These are phyloP conservation scores for Aythya baeri DNA, from an alignment of 2,113 vertebrate genomes.

Conservation along the genomic window DNA sequence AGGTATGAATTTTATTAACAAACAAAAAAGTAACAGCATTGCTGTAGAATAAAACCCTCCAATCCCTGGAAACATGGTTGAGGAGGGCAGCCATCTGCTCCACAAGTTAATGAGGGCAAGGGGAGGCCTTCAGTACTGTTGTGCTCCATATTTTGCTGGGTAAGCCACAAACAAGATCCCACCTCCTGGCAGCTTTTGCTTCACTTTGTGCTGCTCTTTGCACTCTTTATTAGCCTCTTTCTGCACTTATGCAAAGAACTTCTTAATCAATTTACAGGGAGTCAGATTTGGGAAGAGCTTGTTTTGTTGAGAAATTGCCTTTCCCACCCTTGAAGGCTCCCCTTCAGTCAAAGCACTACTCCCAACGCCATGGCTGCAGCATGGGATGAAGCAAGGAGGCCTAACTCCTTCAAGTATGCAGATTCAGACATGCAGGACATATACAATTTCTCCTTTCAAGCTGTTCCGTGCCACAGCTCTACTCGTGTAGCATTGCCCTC, in stretches of 20 bases:
- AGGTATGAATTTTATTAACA: neutral
- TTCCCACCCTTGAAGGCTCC: neutral
- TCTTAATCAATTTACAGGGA: neutral
- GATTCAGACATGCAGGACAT: neutral
- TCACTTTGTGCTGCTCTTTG: neutral
- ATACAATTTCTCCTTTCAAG: neutral
- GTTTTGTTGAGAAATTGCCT: neutral
- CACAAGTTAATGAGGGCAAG: neutral
- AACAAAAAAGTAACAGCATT: neutral
- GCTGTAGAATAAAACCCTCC: neutral
- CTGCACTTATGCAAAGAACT: neutral
- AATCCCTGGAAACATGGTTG: neutral
- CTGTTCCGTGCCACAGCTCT: neutral
- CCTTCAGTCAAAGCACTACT: neutral
- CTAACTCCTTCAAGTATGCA: fast-evolving
- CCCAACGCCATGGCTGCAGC: neutral
- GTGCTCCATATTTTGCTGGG: neutral
- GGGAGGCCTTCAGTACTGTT: neutral
- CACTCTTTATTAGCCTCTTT: neutral
- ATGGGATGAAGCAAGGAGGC: neutral
- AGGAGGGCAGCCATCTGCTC: neutral
- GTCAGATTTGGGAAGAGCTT: neutral
- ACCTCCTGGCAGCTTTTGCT: neutral
- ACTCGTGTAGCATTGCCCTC: neutral
- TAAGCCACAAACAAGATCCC: neutral